Base-by-base conservation (phyloP, 2,113 vertebrate species). In the Acrocephalus arundinaceus region DNA sequence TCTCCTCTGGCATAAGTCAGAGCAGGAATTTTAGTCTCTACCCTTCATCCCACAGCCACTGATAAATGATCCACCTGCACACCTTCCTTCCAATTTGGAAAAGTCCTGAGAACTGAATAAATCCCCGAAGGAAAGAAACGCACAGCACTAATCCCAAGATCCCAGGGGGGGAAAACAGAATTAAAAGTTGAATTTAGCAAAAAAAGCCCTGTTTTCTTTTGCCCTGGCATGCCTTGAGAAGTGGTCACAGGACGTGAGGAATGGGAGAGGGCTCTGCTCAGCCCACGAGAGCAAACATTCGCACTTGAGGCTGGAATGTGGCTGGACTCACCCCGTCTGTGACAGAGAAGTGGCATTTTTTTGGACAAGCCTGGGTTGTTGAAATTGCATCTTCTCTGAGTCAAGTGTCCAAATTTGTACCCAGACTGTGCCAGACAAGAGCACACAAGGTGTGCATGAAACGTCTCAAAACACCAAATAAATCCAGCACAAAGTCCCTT, bases 101-200 rank as follows among this genome's bases (percentile, higher is more conserved):
- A 68, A 52, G 22, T 6, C 35, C 23, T 55, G 31, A 45, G 24
- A 74, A 58, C 9, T 31, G 8, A 59, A 4, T 17, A 51, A 66
- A 11, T 5, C 39, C 15, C 33, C 9, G 6, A 35, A 73, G 35
- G 48, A 21, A 35, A 7, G 33, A 58, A 24, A 25, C 28, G 8
- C 39, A 17, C 62, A 85, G 28, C 7, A 1, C 11, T 15, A 21
- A 28, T n/a, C 12, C 19, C 18, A 41, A 79, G 9, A 20, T 15
- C 41, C 20, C 12, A 7, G 48, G 28, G 8, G 2, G 17, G 45
- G 9, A 1, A 2, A 9, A 7, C 13, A 54, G 45, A 6, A 5
- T 18, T 8, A 66, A 37, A 43, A 28, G 5, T 2, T 13, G 10
- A 70, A 83, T 76, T 76, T 35, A 31, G 24, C 1, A 6, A n/a